Base-by-base conservation (phyloP, 2,113 vertebrate species). In the Lamprologus ornatipinnis region DNA sequence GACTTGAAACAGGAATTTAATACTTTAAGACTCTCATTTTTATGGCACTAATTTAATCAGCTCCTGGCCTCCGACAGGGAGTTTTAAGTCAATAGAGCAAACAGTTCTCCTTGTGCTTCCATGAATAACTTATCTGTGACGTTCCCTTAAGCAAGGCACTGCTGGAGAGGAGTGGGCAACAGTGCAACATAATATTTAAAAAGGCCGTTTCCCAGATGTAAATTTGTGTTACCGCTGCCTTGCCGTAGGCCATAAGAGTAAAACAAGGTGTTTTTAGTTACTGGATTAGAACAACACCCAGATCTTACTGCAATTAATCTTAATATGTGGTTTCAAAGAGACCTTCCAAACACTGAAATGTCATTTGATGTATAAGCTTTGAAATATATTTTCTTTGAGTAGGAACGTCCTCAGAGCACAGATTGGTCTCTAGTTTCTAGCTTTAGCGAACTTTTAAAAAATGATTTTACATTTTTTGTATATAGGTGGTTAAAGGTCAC, bases 1-100 rank as follows among this genome's bases (percentile, higher is more conserved):
- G 94, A 93, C 93, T 94, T 92, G 90, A 93, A 91, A 93, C 87
- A 87, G 88, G 89, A 89, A 92, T 94, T 91, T 95, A 94, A 96
- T 95, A 93, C 85, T 91, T 92, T 85, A 89, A 90, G 86, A 88
- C 89, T 86, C 85, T 91, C 82, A 81, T 89, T 90, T 90, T 91
- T 91, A 92, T 88, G 58, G 89, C 88, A 88, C 89, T 91, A 91
- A 94, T 94, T 94, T 87, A 93, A 92, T 94, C 85, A 88, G 83
- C 88, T 90, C 87, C 58, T 75, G 63, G 84, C 80, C 42, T 92
- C 82, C 92, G 83, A 82, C 85, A 45, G 84, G 83, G 91, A 91
- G 89, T 89, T 94, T 85, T 84, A 90, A 93, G 93, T 89, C 79
- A 90, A 93, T 85, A 82, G 83, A 90, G 91, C 88, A 88, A 91